Percentiles rank a stretch among this genome's conserved stretches.
These are phyloP conservation scores for Tipula lateralis DNA, from an alignment of 2,888 invertebrate genomes.

Conservation along the genomic window DNA sequence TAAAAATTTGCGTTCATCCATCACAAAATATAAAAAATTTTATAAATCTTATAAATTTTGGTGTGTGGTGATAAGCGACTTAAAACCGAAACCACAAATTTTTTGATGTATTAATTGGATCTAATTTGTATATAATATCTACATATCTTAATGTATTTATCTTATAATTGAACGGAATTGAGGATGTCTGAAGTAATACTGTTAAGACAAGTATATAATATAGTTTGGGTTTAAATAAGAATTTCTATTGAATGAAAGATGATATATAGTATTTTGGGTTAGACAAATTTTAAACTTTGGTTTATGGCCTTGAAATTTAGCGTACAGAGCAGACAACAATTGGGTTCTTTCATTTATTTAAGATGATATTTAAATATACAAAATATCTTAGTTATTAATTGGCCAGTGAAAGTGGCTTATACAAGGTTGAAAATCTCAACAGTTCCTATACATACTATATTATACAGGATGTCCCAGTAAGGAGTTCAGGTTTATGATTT, in stretches of 20 bases:
- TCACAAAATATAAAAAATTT: background rate
- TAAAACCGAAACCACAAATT: background rate
- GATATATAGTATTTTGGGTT: background rate
- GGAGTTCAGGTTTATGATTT: too few species aligned
- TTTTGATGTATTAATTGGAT: conserved; percentile 9
- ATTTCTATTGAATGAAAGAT: background rate
- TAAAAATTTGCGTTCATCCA: conserved; percentile 19
- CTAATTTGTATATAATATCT: background rate
- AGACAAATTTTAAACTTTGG: background rate
- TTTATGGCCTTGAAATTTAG: background rate
- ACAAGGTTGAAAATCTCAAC: too few species aligned
- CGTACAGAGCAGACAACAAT: background rate
- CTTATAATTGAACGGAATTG: conserved; percentile 7
- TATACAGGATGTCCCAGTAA: too few species aligned
- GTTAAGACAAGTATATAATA: background rate
- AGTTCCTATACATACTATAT: too few species aligned
- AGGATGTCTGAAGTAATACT: conserved; percentile 11
- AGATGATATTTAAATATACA: background rate
- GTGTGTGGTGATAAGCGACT: conserved; percentile 24
- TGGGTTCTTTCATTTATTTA: background rate
- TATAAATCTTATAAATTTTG: conserved; percentile 1
- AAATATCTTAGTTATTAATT: too few species aligned
- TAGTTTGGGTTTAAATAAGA: background rate
- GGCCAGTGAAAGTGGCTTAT: too few species aligned
- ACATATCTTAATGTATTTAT: background rate